Conservation (phyloP, 2,113 vertebrate genomes). For the Trogon surrucura region DNA sequence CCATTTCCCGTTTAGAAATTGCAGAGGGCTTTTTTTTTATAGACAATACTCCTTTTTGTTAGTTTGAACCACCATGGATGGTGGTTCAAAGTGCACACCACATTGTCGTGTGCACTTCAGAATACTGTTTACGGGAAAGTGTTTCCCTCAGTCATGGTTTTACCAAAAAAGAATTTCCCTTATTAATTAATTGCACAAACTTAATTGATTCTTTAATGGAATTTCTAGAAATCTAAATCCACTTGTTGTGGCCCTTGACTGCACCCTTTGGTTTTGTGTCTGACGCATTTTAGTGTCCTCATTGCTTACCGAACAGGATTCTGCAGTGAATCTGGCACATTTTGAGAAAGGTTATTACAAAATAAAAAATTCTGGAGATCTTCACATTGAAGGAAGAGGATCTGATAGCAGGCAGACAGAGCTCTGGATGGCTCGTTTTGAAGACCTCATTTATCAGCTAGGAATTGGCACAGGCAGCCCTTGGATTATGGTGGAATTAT, state of each 20-base stretch:
- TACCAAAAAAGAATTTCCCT: not conserved
- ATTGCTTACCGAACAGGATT: not conserved
- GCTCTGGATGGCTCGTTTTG: not conserved
- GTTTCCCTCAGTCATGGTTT: not conserved
- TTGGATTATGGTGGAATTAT: slow-evolving; percentile 15
- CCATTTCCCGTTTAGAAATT: not conserved
- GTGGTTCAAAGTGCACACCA: not conserved
- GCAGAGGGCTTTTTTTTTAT: not conserved
- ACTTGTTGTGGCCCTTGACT: not conserved
- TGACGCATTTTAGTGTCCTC: not conserved
- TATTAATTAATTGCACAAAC: not conserved
- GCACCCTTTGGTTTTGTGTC: not conserved
- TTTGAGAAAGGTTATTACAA: not conserved
- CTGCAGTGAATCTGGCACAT: not conserved
- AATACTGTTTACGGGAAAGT: not conserved
- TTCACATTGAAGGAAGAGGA: not conserved
- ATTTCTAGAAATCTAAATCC: not conserved
- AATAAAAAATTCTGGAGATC: not conserved
- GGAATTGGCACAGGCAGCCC: not conserved
- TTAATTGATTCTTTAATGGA: not conserved
- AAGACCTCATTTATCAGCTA: not conserved
- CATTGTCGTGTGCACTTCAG: not conserved
- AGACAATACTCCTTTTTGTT: not conserved
- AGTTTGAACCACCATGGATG: not conserved
- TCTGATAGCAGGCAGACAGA: not conserved